A percentile compares a stretch with the other conserved stretches of the same genome.
Evolutionary conservation across 1,140 invertebrate species (phyloP).

Genomic region (Elymnias hypermnestra): DNA sequence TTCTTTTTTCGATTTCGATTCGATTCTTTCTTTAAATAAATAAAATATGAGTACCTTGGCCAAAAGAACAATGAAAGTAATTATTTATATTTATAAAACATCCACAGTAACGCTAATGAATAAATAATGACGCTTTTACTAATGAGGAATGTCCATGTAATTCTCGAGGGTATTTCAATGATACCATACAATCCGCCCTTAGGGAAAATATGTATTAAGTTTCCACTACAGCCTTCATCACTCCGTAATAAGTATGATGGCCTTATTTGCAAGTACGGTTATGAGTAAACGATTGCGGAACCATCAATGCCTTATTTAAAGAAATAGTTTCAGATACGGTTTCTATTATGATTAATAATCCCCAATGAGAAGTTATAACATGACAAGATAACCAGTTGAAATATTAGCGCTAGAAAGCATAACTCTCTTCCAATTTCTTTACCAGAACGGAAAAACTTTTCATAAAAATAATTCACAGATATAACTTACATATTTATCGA

Average conservation of each 20-base stretch:
- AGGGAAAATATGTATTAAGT: constrained; percentile 13
- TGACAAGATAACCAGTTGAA: no score
- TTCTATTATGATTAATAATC: no score
- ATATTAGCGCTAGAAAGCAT: no score
- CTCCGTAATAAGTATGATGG: constrained; percentile 11
- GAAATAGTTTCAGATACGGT: not conserved
- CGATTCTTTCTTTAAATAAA: no score
- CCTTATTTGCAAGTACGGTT: constrained; percentile 15
- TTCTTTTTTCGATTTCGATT: no score
- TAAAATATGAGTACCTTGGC: no score
- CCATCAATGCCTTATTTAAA: constrained; percentile 10
- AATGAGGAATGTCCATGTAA: constrained; percentile 4
- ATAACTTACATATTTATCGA: no score
- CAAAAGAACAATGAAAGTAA: no score
- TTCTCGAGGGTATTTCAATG: constrained; percentile 18
- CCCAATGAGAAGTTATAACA: no score
- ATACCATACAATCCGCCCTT: constrained; percentile 10
- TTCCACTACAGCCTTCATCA: constrained; percentile 19
- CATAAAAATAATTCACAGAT: no score
- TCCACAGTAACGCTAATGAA: not conserved
- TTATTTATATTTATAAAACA: not conserved
- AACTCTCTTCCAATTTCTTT: no score
- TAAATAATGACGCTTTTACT: constrained; percentile 2
- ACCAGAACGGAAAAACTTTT: no score
- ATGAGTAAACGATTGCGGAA: constrained; percentile 11